phyloP scores from a whole-genome alignment of 2,797 vertebrate species.

The Catamblyrhynchus diadema region DNA sequence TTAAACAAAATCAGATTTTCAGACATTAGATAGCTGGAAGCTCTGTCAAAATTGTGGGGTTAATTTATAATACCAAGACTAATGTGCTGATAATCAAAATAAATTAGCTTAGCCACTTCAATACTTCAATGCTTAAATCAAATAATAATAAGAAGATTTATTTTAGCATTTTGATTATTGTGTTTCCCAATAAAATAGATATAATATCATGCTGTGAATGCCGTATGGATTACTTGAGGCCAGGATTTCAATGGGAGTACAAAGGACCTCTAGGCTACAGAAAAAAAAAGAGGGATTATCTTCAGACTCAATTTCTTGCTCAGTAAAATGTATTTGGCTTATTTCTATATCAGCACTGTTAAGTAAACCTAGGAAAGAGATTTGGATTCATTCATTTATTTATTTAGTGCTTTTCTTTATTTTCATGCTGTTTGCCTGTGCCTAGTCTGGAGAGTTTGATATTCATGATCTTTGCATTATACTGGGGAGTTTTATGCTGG shows the following conservation, averaged over 20 bases:
- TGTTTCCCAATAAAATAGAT: neutral
- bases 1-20: neutral
- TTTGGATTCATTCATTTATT: neutral
- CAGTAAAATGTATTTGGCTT: neutral
- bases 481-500: neutral
- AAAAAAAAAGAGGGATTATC: neutral
- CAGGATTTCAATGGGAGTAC: neutral
- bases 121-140: neutral
- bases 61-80: conserved; percentile 4
- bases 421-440: neutral
- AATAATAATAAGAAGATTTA: conserved; percentile 17
- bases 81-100: conserved; percentile 21
- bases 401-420: neutral
- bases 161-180: neutral
- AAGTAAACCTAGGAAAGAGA: neutral
- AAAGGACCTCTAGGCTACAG: neutral
- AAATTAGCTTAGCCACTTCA: conserved; percentile 4
- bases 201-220: neutral
- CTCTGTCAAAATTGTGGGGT: neutral
- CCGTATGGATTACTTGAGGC: neutral
- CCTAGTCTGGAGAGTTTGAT: neutral
- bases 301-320: neutral
- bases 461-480: neutral
- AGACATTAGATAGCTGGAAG: neutral
- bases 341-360: neutral